Evolutionary conservation across 1,140 invertebrate genomes (phyloP), one percentile per base, ranked within the genome.

Genomic region (Chironomus tepperi): DNA sequence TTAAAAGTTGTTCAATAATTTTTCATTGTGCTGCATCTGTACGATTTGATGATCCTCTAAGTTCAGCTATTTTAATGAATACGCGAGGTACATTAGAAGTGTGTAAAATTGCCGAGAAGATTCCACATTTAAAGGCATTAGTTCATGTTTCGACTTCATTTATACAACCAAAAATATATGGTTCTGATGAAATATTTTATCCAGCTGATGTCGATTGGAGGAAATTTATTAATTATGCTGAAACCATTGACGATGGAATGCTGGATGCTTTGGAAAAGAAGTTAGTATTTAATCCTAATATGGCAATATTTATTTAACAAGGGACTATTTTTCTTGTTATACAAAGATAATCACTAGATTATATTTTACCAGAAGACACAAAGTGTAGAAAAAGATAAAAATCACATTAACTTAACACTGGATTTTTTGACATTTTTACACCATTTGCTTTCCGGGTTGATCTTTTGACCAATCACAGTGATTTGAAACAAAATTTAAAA

Each of bases 1-100:
- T 84, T 0, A 85, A 91, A 2, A 87, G 89, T 78, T 91, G 97
- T 0, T 89, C 90, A 2, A 84, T 98, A 12, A 88, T 99, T 7
- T 97, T 96, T 81, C 96, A 99, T 79, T 91, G 91, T 0, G 97
- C 97, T 0, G 97, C 97, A 0, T 97, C 93, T 75, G 91, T 98
- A n/a, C 77, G 81, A 79, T 82, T 82, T 34, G 90, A 95, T 79
- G 96, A 98, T 80, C 84, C 88, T 6, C 80, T 98, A 8, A 89
- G 88, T 78, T 78, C 84, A 9, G 88, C 91, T 0, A 84, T 89
- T 1, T 82, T 87, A 1, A 80, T 88, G 76, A 93, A 93, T 76
- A 84, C 89, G 0, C 82, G 87, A 64, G 90, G 90, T 0, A 90
- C 90, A 0, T 85, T 87, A 72, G 87, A 90, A 76, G 74, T 91